Evolutionary conservation across 2,113 vertebrate species (phyloP).

Genomic region (Rhinolophus sinicus): DNA sequence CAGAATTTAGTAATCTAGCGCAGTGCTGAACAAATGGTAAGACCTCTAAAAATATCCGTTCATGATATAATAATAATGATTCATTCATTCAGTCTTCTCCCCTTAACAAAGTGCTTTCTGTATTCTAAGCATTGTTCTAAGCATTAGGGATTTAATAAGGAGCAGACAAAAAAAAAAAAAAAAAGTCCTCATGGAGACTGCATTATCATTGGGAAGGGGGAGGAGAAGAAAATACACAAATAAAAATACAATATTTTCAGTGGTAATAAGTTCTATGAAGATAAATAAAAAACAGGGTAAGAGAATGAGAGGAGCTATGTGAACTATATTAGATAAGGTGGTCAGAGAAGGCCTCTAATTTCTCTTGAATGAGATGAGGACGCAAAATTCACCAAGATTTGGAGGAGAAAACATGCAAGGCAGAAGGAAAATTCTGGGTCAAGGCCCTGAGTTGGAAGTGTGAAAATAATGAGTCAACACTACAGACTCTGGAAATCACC

Average conservation of each 20-base stretch:
- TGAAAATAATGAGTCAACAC: not conserved
- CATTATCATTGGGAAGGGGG: not conserved
- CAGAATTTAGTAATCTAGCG: not conserved
- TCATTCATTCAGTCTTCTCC: not conserved
- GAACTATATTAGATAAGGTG: not conserved
- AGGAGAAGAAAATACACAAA: not conserved
- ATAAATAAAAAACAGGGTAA: not conserved
- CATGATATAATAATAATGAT: not conserved
- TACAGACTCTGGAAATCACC: not conserved
- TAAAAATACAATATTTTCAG: not conserved
- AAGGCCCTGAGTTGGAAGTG: not conserved
- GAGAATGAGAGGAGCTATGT: not conserved
- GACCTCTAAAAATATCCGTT: not conserved
- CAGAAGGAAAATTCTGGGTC: not conserved
- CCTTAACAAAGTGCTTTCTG: not conserved
- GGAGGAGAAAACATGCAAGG: not conserved
- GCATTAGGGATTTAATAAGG: not conserved
- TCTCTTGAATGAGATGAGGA: not conserved
- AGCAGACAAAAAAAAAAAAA: not conserved
- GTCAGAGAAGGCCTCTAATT: not conserved
- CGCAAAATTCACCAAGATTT: not conserved
- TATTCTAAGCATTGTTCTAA: not conserved
- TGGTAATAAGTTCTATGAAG: not conserved
- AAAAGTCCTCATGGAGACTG: not conserved
- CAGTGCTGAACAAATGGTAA: not conserved